Base-by-base conservation (phyloP, 2,113 vertebrate genomes). In the Caloenas nicobarica region DNA sequence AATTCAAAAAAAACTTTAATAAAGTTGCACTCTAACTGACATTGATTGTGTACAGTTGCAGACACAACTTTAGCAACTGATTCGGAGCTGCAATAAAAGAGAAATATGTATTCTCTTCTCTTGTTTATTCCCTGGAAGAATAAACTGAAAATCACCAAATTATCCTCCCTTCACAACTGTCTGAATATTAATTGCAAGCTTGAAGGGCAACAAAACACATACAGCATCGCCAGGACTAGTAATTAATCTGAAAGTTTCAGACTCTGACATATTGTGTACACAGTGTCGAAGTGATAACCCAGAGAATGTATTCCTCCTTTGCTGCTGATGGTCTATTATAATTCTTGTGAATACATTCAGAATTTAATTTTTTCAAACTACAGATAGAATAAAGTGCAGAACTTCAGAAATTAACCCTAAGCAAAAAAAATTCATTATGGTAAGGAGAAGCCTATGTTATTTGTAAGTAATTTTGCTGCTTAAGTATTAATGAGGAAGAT, bases 81-180 rank as follows among this genome's bases (percentile, higher is more conserved):
- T 95, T 95, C 95, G 81, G 72, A 81, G 69, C 89, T 62, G 80
- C 94, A 97, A 86, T 96, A 96, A 96, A 95, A 94, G 73, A 90
- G 77, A 96, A 94, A 86, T 94, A 40, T 65, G 42, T 89, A 92
- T 88, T 97, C 92, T 92, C 78, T 61, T 79, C 88, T 94, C 86
- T 95, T 96, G 95, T 97, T 97, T 98, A 98, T 97, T 96, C 91
- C 96, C 95, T 95, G 88, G 74, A 98, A 97, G 96, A 97, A 97
- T 95, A 96, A 97, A 94, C 92, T 96, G 96, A 97, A 97, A 98
- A 97, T 97, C 96, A 97, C 92, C 97, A 97, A 97, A 98, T 98
- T 97, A 97, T 96, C 93, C 95, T 96, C 95, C 91, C 89, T 97
- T 96, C 96, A 96, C 95, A 97, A 97, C 91, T 94, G 90, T 92